phyloP scores from a whole-genome alignment of 2,888 invertebrate species.

The Drosophila paranaensis region DNA sequence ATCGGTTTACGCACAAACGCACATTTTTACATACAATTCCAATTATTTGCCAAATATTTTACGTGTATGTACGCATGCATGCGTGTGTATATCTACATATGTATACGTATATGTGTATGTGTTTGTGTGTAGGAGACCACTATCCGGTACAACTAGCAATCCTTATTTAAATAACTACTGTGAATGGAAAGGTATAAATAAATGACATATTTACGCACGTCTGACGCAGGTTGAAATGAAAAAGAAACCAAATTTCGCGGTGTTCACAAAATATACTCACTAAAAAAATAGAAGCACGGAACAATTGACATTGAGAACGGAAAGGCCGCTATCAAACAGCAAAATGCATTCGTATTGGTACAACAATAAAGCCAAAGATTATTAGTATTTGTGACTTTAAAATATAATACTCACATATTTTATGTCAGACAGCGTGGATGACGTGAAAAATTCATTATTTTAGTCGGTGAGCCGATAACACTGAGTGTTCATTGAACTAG shows the following conservation, averaged over 20 bases:
- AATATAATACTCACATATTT: constrained; percentile 55
- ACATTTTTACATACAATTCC: constrained; percentile 31
- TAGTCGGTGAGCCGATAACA: constrained; percentile 51
- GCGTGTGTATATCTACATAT: constrained; percentile 5
- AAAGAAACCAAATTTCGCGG: constrained; percentile 13
- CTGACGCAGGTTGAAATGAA: not conserved
- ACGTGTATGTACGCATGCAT: constrained; percentile 7
- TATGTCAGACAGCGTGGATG: constrained; percentile 59
- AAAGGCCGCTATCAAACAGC: not conserved
- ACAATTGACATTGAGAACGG: constrained; percentile 3
- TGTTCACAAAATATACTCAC: not conserved
- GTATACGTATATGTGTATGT: constrained; percentile 2
- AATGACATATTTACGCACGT: constrained; percentile 6
- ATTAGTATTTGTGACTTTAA: constrained; percentile 16
- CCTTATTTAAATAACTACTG: constrained; percentile 10
- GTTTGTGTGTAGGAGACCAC: constrained; percentile 1
- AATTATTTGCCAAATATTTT: constrained; percentile 8
- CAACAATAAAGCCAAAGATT: not conserved
- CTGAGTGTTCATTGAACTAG: constrained; percentile 51
- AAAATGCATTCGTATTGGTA: constrained; percentile 17
- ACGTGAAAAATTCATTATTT: constrained; percentile 63
- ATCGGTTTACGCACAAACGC: constrained; percentile 17
- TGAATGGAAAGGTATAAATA: not conserved
- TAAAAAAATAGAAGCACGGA: constrained; percentile 7
- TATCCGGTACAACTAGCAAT: constrained; percentile 3